These are phyloP conservation scores for Lepidocolaptes lacrymiger DNA, from an alignment of 2,797 vertebrate species.

Conservation along the genomic window DNA sequence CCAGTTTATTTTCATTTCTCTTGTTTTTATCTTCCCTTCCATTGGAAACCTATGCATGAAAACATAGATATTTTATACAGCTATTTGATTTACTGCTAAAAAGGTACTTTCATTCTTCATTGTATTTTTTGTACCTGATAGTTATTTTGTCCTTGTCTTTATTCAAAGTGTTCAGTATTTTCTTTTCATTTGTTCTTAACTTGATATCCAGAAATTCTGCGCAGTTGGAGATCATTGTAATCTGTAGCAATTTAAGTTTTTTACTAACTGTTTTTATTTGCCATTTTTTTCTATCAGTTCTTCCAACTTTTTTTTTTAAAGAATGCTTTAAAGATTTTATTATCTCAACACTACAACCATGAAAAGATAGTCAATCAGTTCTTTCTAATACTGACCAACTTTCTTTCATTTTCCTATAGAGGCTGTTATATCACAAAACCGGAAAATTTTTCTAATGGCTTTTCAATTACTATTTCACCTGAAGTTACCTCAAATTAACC, in stretches of 20 bases:
- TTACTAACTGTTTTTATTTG: not conserved
- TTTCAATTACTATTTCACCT: not conserved
- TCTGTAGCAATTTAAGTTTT: slow-evolving; percentile 74
- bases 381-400: not conserved
- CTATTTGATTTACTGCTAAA: slow-evolving; percentile 16
- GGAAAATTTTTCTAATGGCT: not conserved
- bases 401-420: not conserved
- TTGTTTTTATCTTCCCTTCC: slow-evolving; percentile 94
- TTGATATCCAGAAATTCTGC: slow-evolving; percentile 91
- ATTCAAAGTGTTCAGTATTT: slow-evolving; percentile 89
- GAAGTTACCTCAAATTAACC: not conserved
- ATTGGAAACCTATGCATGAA: slow-evolving; percentile 87
- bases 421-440: not conserved
- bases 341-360: not conserved
- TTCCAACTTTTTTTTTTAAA: not conserved
- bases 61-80: slow-evolving; percentile 12
- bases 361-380: not conserved
- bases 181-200: slow-evolving; percentile 92
- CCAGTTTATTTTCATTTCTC: slow-evolving; percentile 99
- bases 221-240: slow-evolving; percentile 87
- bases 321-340: not conserved
- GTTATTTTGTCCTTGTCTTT: slow-evolving; percentile 90
- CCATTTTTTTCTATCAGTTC: not conserved
- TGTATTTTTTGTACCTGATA: slow-evolving; percentile 83
- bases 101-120: not conserved